phyloP scores from a whole-genome alignment of 2,113 vertebrate genomes.

The Tichodroma muraria region DNA sequence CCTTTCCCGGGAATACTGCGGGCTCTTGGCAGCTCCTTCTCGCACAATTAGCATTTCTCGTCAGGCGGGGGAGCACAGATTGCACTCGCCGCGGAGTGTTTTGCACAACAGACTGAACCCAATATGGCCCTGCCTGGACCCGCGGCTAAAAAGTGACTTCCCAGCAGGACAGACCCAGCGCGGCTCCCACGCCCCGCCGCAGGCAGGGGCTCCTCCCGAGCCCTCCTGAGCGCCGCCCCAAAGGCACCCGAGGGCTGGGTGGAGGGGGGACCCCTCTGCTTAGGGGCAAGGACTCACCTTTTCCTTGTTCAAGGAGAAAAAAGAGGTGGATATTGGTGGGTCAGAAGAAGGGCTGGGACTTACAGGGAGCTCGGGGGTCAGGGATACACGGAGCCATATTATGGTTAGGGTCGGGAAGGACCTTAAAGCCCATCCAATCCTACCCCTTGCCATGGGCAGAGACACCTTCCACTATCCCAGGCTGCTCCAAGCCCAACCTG shows the following conservation, averaged over 20 bases:
- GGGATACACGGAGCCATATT: neutral
- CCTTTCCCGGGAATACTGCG: neutral
- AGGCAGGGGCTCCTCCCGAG: neutral
- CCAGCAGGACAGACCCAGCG: neutral
- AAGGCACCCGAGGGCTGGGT: accelerated
- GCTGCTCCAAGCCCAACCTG: neutral
- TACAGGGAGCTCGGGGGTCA: too few relatives aligned
- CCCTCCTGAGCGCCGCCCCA: too few relatives aligned
- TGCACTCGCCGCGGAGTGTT: constrained; percentile 34
- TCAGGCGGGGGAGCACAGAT: constrained; percentile 34
- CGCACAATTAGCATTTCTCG: constrained; percentile 56
- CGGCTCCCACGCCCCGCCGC: neutral
- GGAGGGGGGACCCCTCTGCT: neutral
- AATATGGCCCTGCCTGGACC: constrained; percentile 39
- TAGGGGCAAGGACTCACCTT: too few relatives aligned
- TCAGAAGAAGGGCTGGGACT: neutral
- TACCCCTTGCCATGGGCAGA: neutral
- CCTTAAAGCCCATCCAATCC: neutral
- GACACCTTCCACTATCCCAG: neutral
- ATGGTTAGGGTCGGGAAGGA: too few relatives aligned
- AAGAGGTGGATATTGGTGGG: too few relatives aligned
- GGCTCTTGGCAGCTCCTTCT: constrained; percentile 47
- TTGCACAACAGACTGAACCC: constrained; percentile 57
- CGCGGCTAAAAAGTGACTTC: neutral
- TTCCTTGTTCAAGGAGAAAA: neutral